phyloP scores from a whole-genome alignment of 30 jellyfish, hydroid and myxozoan genomes.

The Morbakka virulenta region DNA sequence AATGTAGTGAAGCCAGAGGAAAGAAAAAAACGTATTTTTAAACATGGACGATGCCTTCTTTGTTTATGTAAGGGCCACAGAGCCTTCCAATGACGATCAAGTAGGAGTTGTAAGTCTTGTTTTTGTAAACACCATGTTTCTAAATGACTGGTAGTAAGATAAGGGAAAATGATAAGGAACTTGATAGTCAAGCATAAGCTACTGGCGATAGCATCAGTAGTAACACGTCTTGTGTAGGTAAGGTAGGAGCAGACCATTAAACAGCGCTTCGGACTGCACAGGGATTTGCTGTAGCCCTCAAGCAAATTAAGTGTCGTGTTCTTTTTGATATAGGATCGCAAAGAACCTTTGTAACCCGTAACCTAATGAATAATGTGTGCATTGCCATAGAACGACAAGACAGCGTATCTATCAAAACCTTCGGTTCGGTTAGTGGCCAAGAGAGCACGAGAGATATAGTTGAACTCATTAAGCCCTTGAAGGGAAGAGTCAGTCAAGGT shows the following conservation, averaged over 20 bases:
- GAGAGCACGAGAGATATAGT: neutral
- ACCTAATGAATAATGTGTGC: neutral
- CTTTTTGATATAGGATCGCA: conserved; percentile 28
- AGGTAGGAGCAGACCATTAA: neutral
- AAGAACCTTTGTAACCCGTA: conserved; percentile 26
- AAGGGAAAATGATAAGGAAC: neutral
- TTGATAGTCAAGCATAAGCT: neutral
- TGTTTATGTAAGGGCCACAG: conserved; percentile 14
- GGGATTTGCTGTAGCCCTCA: neutral
- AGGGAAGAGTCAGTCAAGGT: neutral
- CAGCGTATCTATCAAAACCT: neutral
- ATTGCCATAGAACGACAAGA: conserved; percentile 1
- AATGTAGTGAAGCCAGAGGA: neutral
- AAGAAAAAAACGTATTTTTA: neutral
- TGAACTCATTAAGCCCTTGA: neutral
- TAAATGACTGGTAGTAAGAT: no score
- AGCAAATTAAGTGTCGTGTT: neutral
- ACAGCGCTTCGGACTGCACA: conserved; percentile 28
- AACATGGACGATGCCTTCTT: conserved; percentile 10
- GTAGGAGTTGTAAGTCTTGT: neutral
- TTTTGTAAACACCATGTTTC: conserved; percentile 9
- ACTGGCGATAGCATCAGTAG: neutral
- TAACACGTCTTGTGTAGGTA: conserved; percentile 1
- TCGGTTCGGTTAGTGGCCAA: neutral
- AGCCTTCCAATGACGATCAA: neutral